Conservation (phyloP, 1,140 invertebrate species). For the Drusus annulatus region DNA sequence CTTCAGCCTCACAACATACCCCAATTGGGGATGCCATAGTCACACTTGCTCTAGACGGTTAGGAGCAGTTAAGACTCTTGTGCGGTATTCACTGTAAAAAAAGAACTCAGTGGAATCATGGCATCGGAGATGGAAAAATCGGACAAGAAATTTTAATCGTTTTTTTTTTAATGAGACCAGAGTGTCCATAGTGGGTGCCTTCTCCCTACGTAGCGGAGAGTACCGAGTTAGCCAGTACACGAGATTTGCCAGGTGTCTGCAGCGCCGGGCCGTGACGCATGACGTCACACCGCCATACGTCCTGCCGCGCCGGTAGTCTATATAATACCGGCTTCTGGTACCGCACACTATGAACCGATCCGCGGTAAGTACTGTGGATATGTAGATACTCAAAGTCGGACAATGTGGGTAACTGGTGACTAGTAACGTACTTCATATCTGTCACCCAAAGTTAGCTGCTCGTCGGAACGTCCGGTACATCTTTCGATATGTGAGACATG, state of each 20-base stretch:
- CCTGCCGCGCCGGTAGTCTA: neutral
- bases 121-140: no score
- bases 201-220: neutral
- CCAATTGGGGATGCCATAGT: no score
- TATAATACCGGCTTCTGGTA: neutral
- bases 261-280: conserved; percentile 28
- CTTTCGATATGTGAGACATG: no score
- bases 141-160: no score
- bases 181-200: neutral
- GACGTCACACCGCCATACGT: conserved; percentile 31
- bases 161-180: neutral
- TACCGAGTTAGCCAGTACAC: neutral
- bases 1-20: no score
- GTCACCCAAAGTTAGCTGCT: neutral
- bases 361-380: no score
- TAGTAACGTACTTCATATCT: conserved; percentile 16
- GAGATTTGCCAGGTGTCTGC: conserved; percentile 24
- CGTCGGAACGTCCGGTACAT: no score
- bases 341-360: neutral
- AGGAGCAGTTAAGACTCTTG: no score
- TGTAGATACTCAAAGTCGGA: neutral
- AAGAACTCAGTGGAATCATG: no score
- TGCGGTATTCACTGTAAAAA: no score
- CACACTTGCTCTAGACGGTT: no score
- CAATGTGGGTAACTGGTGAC: neutral